A percentile compares a stretch with the other conserved stretches of the same genome.
Conservation (phyloP, 1,140 invertebrate species). For the Aradophagus sp. region DNA sequence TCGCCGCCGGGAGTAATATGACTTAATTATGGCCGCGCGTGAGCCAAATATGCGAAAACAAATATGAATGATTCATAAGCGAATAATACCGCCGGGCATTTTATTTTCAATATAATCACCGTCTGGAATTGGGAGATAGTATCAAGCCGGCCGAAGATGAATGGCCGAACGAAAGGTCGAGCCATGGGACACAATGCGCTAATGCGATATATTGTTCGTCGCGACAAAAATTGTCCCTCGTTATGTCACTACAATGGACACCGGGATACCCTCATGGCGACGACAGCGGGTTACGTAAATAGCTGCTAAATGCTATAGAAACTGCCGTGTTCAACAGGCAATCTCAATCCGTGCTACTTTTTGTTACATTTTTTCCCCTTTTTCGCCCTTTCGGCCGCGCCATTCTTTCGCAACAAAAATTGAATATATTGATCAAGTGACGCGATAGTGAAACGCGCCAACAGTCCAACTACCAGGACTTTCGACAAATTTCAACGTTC, state of each 20-base stretch:
- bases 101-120: conserved; percentile 49
- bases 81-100: conserved; percentile 38
- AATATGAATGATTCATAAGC: conserved; percentile 50
- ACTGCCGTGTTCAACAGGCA: conserved; percentile 29
- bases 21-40: conserved; percentile 35
- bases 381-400: not conserved
- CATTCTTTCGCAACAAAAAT: conserved; percentile 20
- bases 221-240: conserved; percentile 72
- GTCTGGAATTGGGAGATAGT: conserved; percentile 48
- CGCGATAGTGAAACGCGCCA: conserved; percentile 1
- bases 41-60: conserved; percentile 36
- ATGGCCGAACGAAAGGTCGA: conserved; percentile 36
- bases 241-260: conserved; percentile 68
- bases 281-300: conserved; percentile 56
- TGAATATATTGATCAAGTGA: conserved; percentile 48
- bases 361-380: conserved; percentile 9
- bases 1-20: conserved; percentile 31
- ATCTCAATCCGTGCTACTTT: conserved; percentile 35
- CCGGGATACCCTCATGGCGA: conserved; percentile 49
- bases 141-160: conserved; percentile 39
- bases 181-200: conserved; percentile 66
- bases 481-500: not conserved
- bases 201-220: conserved; percentile 74
- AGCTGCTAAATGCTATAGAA: conserved; percentile 50
- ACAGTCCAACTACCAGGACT: conserved; percentile 6